A percentile compares a stretch with the other conserved stretches of the same genome.
Conservation (phyloP, 2,797 vertebrate genomes). For the Xenopus petersii region DNA sequence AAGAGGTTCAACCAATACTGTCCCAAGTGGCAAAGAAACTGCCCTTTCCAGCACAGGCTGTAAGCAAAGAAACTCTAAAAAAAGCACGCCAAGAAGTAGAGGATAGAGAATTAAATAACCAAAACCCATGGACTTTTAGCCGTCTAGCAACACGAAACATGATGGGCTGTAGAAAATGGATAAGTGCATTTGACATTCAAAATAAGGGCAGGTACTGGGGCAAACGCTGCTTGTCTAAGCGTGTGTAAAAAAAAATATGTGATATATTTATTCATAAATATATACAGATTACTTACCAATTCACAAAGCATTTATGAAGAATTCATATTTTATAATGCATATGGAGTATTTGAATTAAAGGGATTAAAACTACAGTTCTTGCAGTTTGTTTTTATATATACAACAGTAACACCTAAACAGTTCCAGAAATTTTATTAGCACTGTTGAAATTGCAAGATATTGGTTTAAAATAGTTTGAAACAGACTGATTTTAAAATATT, state of each 20-base stretch:
- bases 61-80: slow-evolving; percentile 75
- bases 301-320: no score
- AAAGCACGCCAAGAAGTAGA: slow-evolving; percentile 63
- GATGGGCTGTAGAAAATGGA: slow-evolving; percentile 81
- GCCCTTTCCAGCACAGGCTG: slow-evolving; percentile 80
- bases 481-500: no score
- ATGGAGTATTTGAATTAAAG: no score
- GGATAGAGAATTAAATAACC: slow-evolving; percentile 74
- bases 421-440: no score
- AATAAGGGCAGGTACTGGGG: slow-evolving; percentile 80
- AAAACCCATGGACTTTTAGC: slow-evolving; percentile 94
- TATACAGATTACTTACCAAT: no score
- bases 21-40: slow-evolving; percentile 80
- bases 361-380: no score
- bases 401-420: no score
- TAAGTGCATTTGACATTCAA: slow-evolving; percentile 81
- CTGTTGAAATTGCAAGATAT: no score
- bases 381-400: no score
- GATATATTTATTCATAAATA: no score
- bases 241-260: slow-evolving; percentile 63
- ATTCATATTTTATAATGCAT: no score
- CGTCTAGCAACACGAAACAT: slow-evolving; percentile 76
- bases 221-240: slow-evolving; percentile 73
- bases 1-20: slow-evolving; percentile 73
- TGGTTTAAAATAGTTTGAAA: no score